phyloP scores from a whole-genome alignment of 2,797 vertebrate genomes.

The Rhinatrema bivittatum region DNA sequence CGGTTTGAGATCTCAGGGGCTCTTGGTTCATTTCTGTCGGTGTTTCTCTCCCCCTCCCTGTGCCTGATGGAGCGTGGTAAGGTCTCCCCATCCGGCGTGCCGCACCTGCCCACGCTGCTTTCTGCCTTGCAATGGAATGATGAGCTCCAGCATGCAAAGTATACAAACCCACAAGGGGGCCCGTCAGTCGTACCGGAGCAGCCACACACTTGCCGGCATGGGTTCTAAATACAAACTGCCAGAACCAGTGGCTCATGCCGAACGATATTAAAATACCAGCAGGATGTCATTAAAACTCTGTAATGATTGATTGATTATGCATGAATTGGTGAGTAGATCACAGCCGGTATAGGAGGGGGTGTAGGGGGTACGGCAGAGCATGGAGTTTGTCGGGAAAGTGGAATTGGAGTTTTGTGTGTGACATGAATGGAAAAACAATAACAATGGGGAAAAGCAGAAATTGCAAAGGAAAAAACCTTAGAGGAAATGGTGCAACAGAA shows the following conservation, averaged over 20 bases:
- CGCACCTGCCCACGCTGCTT: too few species aligned
- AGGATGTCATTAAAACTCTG: constrained; percentile 63
- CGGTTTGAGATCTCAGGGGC: too few species aligned
- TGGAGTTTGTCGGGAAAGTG: too few species aligned
- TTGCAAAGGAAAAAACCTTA: too few species aligned
- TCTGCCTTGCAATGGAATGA: constrained; percentile 7
- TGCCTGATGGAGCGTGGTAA: constrained; percentile 17
- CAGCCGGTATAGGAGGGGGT: neutral
- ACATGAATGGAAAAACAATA: too few species aligned
- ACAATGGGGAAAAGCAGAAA: too few species aligned
- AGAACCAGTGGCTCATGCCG: constrained; percentile 60
- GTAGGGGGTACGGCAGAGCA: too few species aligned
- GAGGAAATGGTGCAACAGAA: too few species aligned
- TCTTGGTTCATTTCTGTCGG: too few species aligned
- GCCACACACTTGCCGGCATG: constrained; percentile 73
- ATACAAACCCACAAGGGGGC: constrained; percentile 52
- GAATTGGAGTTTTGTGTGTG: too few species aligned
- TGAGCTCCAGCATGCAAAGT: constrained; percentile 25
- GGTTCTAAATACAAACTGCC: constrained; percentile 44
- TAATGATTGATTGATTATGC: constrained; percentile 73
- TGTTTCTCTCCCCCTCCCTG: neutral
- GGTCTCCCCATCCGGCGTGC: constrained; percentile 60
- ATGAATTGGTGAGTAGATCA: constrained; percentile 46
- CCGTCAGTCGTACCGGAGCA: constrained; percentile 64
- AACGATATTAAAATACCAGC: constrained; percentile 72